Base-by-base conservation (phyloP, 2,888 invertebrate genomes). In the Xanthorhoe spadicearia region DNA sequence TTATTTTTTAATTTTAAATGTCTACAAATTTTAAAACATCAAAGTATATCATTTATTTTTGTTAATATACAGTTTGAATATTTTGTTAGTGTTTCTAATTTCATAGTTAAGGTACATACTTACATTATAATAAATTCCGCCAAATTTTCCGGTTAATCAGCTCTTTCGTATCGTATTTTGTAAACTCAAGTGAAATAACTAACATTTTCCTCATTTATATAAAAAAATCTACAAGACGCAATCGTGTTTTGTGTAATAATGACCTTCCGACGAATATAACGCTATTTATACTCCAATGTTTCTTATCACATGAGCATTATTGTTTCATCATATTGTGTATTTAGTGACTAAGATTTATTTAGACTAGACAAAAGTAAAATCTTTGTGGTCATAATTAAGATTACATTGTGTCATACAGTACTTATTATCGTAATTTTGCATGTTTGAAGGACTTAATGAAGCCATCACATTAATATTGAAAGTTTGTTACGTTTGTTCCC, bases 241-340 rank as follows among this genome's bases (percentile, higher is more conserved):
- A 17, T 56, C 17, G 15, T 43, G 32, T 32, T 32, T 48, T 48
- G 46, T 28, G 46, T 10, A 13, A 17, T 15, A 57, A 57, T 49
- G 57, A 49, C 48, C 7, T 28, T 28, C 6, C 5, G 32, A 28
- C 28, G 19, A 51, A 38, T n/a, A 19, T 19, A n/a, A 19, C 50
- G 35, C 58, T 59, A 59, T 59, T 51, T 59, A 59, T 59, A 59
- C 23, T 19, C 15, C 6, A 7, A 35, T 32, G 13, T 2, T 19
- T 19, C 58, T 59, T 59, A 59, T 59, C 58, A 50, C 50, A 35
- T 18, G 18, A 59, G 58, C 38, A 35, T 58, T 8, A 50, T 35
- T 35, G 35, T 38, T 51, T 51, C 19, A 59, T 51, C 58, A 59
- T 59, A 38, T 19, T 59, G 38, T 59, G 50, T 51, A 48, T 17